Evolutionary conservation across 2,797 vertebrate genomes (phyloP), one percentile per base, ranked within the genome.

Genomic region (Parauchenoglanis ngamensis): DNA sequence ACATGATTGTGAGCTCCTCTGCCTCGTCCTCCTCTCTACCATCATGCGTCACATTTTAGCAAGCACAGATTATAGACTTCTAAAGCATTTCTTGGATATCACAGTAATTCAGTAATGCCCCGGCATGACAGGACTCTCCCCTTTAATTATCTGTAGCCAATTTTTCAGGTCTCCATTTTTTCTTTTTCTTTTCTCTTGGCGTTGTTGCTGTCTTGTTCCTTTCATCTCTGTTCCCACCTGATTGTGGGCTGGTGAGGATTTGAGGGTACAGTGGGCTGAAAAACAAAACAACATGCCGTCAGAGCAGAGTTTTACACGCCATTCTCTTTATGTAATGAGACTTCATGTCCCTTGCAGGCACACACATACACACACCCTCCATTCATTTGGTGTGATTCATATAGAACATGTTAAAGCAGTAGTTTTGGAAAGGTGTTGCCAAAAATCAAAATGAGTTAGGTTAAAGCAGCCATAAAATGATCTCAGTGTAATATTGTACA

Each of bases 141-240:
- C 93, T 96, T 92, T 96, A 95, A 96, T 96, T 95, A 95, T 94
- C 91, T 89, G 85, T 86, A 52, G 72, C 73, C 93, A 91, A 91
- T 93, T 94, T 93, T 91, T 88, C 80, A 86, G 52, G 59, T 87
- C 83, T 80, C 31, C 78, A 59, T 88, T 83, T 80, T 85, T 86
- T 40, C 83, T 81, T 87, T 85, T 79, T 83, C 85, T 88, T 87
- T 89, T 89, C 88, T 81, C 85, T 85, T 15, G 40, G 75, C 85
- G 77, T 85, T 73, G 46, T 86, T 59, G 78, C 87, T 85, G 89
- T 85, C 86, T 89, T 75, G 77, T 87, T 85, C 90, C 92, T 93
- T 93, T 93, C 90, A 92, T 93, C 92, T 92, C 70, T 72, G 84
- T 79, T 90, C 68, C 79, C 80, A 88, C 88, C 92, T 91, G 85